These are phyloP conservation scores for Homalodisca vitripennis DNA, from an alignment of 1,140 invertebrate species.

Conservation along the genomic window DNA sequence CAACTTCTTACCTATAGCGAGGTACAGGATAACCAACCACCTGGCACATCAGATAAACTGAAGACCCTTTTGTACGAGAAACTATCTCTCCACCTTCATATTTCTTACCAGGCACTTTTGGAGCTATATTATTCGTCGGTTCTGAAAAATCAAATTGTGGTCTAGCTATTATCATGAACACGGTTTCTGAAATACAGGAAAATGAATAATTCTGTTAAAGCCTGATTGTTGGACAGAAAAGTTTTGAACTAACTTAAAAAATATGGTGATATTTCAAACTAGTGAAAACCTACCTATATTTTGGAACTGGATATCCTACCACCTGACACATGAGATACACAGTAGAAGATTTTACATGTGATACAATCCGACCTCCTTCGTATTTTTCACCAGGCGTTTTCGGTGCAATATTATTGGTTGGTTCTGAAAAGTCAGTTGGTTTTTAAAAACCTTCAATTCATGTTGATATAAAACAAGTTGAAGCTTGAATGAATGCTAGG, in stretches of 20 bases:
- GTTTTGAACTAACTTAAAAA: too few species aligned
- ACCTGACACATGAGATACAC: slow-evolving; percentile 63
- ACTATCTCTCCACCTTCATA: slow-evolving; percentile 40
- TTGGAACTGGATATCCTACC: slow-evolving; percentile 71
- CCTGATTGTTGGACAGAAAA: slow-evolving; percentile 52
- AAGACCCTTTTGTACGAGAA: slow-evolving; percentile 1
- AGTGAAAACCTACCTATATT: slow-evolving; percentile 65
- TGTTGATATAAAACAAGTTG: background rate
- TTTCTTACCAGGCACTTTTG: slow-evolving; percentile 50
- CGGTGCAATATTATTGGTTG: slow-evolving; percentile 55
- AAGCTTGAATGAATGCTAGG: background rate
- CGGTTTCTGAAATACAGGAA: background rate
- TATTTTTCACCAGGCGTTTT: slow-evolving; percentile 48
- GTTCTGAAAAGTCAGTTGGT: slow-evolving; percentile 47
- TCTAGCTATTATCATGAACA: background rate
- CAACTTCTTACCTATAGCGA: slow-evolving; percentile 60
- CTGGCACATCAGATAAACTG: slow-evolving; percentile 59
- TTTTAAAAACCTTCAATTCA: background rate
- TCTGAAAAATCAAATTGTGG: slow-evolving; percentile 46
- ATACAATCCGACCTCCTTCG: slow-evolving; percentile 39
- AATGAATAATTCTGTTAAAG: slow-evolving; percentile 1
- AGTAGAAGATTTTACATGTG: background rate
- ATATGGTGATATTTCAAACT: too few species aligned
- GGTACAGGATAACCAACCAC: slow-evolving; percentile 75
- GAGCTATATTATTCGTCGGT: slow-evolving; percentile 54